These are phyloP conservation scores for Hylaea fasciaria DNA, from an alignment of 2,888 invertebrate species.

Conservation along the genomic window DNA sequence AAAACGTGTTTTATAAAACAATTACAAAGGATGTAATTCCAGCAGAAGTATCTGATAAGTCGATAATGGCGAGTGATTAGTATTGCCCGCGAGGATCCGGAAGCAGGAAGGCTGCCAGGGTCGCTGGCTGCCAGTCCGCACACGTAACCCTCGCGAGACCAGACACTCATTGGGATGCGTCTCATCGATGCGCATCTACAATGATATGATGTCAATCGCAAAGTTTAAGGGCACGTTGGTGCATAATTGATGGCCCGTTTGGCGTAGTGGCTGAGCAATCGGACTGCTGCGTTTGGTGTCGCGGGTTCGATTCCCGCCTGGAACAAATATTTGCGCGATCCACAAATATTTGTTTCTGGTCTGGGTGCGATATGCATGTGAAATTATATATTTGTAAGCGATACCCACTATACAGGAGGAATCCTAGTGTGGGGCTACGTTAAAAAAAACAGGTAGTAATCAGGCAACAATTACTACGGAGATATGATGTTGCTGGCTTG, in stretches of 20 bases:
- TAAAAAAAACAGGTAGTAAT: too few species aligned
- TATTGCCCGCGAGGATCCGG: constrained; percentile 71
- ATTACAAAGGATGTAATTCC: background rate
- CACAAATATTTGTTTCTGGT: too few species aligned
- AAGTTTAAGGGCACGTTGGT: constrained; percentile 46
- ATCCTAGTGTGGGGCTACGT: too few species aligned
- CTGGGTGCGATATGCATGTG: too few species aligned
- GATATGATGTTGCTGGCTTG: too few species aligned
- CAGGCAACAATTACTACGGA: too few species aligned
- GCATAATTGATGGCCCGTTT: constrained; percentile 5
- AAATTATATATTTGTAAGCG: too few species aligned
- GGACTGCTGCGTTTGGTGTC: too few species aligned
- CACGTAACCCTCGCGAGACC: constrained; percentile 49
- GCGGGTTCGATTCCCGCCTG: too few species aligned
- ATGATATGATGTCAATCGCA: constrained; percentile 52
- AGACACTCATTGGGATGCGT: constrained; percentile 62
- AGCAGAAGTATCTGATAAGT: constrained; percentile 39
- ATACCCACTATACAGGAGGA: too few species aligned
- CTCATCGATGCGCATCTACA: constrained; percentile 50
- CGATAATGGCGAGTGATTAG: constrained; percentile 62
- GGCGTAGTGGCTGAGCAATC: background rate
- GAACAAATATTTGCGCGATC: too few species aligned
- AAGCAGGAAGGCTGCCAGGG: constrained; percentile 76
- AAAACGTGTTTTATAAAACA: background rate
- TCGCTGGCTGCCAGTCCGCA: constrained; percentile 57